Percentiles rank a stretch among this genome's conserved stretches.
Evolutionary conservation across 2,888 invertebrate species (phyloP).

Genomic region (Ischnus inquisitorius): DNA sequence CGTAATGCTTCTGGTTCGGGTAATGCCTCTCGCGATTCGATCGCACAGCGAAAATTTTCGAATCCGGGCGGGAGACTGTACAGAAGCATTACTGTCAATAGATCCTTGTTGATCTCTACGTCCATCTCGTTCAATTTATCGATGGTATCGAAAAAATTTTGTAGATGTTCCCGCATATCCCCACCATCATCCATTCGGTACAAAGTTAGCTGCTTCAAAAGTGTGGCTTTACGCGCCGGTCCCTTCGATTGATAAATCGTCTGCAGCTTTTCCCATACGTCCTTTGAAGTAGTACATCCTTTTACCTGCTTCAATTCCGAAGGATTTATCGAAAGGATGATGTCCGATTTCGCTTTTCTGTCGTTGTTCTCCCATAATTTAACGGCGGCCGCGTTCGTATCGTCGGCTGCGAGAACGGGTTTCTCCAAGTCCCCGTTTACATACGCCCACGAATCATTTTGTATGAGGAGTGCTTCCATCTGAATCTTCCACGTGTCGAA

Average conservation of each 20-base stretch:
- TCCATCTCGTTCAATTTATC: slow-evolving; percentile 78
- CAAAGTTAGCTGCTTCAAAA: slow-evolving; percentile 80
- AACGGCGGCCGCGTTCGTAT: background rate
- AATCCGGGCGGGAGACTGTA: slow-evolving; percentile 78
- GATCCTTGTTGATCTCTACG: slow-evolving; percentile 75
- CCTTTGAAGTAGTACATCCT: slow-evolving; percentile 8
- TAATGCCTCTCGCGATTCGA: slow-evolving; percentile 79
- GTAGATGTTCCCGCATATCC: slow-evolving; percentile 78
- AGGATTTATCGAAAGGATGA: slow-evolving; percentile 5
- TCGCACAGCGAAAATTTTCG: slow-evolving; percentile 80
- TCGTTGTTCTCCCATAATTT: slow-evolving; percentile 16
- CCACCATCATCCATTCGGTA: slow-evolving; percentile 78
- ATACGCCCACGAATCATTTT: slow-evolving; percentile 31
- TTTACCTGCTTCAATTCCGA: slow-evolving; percentile 30
- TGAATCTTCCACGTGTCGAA: slow-evolving; percentile 43
- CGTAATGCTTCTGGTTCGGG: slow-evolving; percentile 74
- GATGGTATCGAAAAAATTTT: slow-evolving; percentile 79
- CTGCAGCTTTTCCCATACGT: slow-evolving; percentile 2
- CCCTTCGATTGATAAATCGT: slow-evolving; percentile 58
- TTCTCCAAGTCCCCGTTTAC: background rate
- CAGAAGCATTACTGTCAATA: slow-evolving; percentile 78
- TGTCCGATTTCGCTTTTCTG: slow-evolving; percentile 30
- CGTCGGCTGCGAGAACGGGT: background rate
- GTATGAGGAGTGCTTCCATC: slow-evolving; percentile 28
- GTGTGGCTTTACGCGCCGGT: slow-evolving; percentile 81